Percentiles rank a stretch among this genome's conserved stretches.
These are phyloP conservation scores for Clarias batrachus DNA, from an alignment of 2,113 vertebrate genomes.

Conservation along the genomic window DNA sequence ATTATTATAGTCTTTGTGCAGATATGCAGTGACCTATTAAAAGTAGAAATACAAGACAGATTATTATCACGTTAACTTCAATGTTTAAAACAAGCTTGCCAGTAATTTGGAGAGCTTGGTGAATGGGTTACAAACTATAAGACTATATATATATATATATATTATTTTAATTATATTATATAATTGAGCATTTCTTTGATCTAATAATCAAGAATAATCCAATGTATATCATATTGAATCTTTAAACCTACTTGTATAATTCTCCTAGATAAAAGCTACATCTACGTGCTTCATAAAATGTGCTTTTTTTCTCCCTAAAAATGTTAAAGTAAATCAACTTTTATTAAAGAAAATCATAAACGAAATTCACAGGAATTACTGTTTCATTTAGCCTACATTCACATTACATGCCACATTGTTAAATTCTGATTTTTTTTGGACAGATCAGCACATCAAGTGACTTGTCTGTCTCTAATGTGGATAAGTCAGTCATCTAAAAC, in stretches of 20 bases:
- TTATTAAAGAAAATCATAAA: too few relatives aligned
- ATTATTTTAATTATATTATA: background rate
- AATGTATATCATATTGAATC: background rate
- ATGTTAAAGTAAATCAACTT: background rate
- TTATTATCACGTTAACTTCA: background rate
- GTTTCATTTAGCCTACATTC: too few relatives aligned
- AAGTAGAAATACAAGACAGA: background rate
- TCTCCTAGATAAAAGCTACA: background rate
- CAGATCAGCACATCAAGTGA: too few relatives aligned
- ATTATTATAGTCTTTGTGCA: slow-evolving; percentile 96
- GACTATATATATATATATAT: too few relatives aligned
- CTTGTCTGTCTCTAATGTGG: too few relatives aligned
- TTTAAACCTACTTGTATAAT: too few relatives aligned
- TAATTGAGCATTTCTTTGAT: background rate
- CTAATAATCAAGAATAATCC: background rate
- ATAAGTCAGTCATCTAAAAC: too few relatives aligned
- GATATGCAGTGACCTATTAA: slow-evolving; percentile 89
- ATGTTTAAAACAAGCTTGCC: background rate
- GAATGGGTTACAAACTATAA: background rate
- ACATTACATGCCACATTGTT: too few relatives aligned
- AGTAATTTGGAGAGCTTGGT: too few relatives aligned
- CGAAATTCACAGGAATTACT: too few relatives aligned
- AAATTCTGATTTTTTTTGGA: too few relatives aligned
- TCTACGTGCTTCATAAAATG: background rate
- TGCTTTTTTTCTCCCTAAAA: too few relatives aligned